These are phyloP conservation scores for Sigmodon hispidus DNA, from an alignment of 2,113 vertebrate genomes.

Conservation along the genomic window DNA sequence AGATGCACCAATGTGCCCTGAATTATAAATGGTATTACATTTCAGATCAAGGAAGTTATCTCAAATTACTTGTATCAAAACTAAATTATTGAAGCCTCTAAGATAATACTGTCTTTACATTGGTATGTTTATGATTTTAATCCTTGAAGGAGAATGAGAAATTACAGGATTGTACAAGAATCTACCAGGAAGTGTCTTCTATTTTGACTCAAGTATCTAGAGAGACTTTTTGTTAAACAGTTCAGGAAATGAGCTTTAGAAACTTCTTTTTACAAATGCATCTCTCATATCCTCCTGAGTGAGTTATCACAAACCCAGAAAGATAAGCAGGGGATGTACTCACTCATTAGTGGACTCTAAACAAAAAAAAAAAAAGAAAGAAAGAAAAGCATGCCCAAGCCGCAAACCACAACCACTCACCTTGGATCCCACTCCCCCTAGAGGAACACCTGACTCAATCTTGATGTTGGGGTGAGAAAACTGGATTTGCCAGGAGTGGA, in stretches of 20 bases:
- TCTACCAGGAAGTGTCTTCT: not conserved
- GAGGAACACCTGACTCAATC: no score
- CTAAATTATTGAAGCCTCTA: not conserved
- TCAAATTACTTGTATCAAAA: not conserved
- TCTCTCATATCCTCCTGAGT: no score
- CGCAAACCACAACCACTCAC: no score
- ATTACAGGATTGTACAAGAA: not conserved
- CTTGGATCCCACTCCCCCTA: no score
- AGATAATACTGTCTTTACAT: not conserved
- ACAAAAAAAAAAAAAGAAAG: no score
- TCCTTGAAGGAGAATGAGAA: not conserved
- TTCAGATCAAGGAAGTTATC: not conserved
- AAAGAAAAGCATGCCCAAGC: no score
- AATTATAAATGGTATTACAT: not conserved
- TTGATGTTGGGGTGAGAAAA: no score
- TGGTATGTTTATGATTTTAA: not conserved
- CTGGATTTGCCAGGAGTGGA: no score
- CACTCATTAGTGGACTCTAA: no score
- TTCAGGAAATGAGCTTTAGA: slow-evolving; percentile 5
- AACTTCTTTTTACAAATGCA: not conserved
- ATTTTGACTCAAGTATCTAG: not conserved
- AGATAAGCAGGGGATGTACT: no score
- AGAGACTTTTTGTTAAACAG: not conserved
- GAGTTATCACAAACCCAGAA: no score
- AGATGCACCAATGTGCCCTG: not conserved